phyloP scores from a whole-genome alignment of 2,113 vertebrate genomes.

The Brachyhypopomus occidentalis region DNA sequence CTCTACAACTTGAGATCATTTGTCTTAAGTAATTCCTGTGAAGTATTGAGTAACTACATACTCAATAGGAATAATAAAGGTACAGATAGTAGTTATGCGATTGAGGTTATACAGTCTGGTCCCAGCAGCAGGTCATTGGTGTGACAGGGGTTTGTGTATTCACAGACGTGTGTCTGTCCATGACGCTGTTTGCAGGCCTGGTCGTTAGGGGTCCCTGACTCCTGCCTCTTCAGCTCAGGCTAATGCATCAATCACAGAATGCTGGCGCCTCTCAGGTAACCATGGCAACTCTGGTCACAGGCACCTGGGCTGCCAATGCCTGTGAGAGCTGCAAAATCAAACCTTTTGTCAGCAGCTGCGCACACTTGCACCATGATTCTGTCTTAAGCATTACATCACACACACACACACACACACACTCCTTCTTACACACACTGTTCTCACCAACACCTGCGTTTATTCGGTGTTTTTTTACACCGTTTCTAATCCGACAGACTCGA shows the following conservation, averaged over 20 bases:
- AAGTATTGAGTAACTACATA: too few relatives aligned
- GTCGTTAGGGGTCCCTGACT: neutral
- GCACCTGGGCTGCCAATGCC: neutral
- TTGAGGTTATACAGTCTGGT: too few relatives aligned
- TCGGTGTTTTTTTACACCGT: neutral
- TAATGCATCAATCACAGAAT: neutral
- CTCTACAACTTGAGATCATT: too few relatives aligned
- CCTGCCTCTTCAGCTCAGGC: neutral
- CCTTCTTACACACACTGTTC: slow-evolving; percentile 9
- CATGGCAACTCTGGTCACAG: slow-evolving; percentile 5
- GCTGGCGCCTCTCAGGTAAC: neutral
- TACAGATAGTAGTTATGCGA: too few relatives aligned
- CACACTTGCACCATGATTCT: neutral
- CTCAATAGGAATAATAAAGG: too few relatives aligned
- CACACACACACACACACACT: neutral
- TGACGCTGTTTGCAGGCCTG: neutral
- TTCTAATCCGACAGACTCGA: too few relatives aligned
- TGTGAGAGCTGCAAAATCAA: neutral
- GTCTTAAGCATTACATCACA: slow-evolving; percentile 3
- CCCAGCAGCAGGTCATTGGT: too few relatives aligned
- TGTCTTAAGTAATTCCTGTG: too few relatives aligned
- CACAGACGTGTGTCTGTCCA: neutral
- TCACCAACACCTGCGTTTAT: neutral
- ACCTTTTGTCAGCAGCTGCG: neutral
- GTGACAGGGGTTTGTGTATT: too few relatives aligned